These are phyloP conservation scores for Drosophila ananassae DNA, from an alignment of 1,140 invertebrate species.

Conservation along the genomic window DNA sequence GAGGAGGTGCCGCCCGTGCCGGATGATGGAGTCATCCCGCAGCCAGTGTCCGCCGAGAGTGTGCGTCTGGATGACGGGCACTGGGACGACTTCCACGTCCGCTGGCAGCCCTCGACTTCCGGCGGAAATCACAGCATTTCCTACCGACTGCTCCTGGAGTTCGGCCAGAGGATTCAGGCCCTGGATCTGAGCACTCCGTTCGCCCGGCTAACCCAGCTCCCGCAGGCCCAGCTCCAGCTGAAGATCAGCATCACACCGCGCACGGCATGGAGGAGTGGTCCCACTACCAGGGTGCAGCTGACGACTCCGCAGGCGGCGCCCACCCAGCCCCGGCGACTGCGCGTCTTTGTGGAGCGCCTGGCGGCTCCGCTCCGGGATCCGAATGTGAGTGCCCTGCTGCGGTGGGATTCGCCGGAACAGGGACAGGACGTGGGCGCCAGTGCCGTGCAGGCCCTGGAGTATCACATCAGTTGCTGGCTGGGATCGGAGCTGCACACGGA, in stretches of 20 bases:
- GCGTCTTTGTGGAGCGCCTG: slow-evolving; percentile 87
- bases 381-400: slow-evolving; percentile 85
- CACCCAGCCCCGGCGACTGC: slow-evolving; percentile 88
- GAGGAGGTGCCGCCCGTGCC: not conserved
- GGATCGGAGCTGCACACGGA: slow-evolving; percentile 55
- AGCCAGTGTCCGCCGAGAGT: slow-evolving; percentile 86
- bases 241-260: slow-evolving; percentile 90
- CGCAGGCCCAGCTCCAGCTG: slow-evolving; percentile 88
- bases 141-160: slow-evolving; percentile 85
- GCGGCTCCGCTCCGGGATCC: slow-evolving; percentile 56
- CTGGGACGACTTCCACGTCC: slow-evolving; percentile 91
- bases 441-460: slow-evolving; percentile 40
- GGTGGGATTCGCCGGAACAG: slow-evolving; percentile 92
- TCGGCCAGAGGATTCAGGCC: slow-evolving; percentile 39
- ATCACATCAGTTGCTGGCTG: slow-evolving; percentile 73
- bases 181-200: slow-evolving; percentile 57
- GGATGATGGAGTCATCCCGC: slow-evolving; percentile 87
- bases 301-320: slow-evolving; percentile 90
- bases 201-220: slow-evolving; percentile 75
- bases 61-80: slow-evolving; percentile 88
- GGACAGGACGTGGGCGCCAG: slow-evolving; percentile 12
- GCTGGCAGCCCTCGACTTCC: slow-evolving; percentile 89
- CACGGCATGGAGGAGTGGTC: slow-evolving; percentile 92
- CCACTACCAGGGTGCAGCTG: slow-evolving; percentile 85
- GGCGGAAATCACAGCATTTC: slow-evolving; percentile 92